These are phyloP conservation scores for Pogona vitticeps DNA, from an alignment of 2,113 vertebrate species.

Conservation along the genomic window DNA sequence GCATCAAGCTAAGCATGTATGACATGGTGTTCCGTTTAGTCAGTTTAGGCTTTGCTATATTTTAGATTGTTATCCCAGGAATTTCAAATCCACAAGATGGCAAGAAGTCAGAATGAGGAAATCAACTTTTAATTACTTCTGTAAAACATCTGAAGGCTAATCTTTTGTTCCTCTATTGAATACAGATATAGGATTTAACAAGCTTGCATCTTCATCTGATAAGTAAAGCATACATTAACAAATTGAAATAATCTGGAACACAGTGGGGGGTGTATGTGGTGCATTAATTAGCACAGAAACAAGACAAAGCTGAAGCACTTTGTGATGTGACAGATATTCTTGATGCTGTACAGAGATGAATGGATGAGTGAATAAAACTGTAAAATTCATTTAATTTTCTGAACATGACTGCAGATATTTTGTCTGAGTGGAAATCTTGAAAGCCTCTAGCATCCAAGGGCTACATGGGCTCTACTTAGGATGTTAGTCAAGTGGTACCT, in stretches of 20 bases:
- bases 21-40: not conserved
- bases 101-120: not conserved
- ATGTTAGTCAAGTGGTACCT: too few relatives aligned
- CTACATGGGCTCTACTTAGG: too few relatives aligned
- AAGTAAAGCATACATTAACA: slow-evolving; percentile 10
- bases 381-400: not conserved
- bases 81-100: slow-evolving; percentile 11
- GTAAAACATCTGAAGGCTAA: not conserved
- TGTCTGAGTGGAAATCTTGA: not conserved
- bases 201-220: not conserved
- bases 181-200: not conserved
- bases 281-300: not conserved
- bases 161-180: not conserved
- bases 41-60: not conserved
- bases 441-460: not conserved
- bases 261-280: not conserved
- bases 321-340: not conserved
- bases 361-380: not conserved
- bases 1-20: not conserved
- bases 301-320: not conserved
- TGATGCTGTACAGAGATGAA: not conserved
- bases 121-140: slow-evolving; percentile 36
- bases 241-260: not conserved
- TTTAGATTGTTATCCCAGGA: not conserved
- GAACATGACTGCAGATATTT: not conserved